A percentile compares a stretch with the other conserved stretches of the same genome.
Conservation (phyloP, 2,888 invertebrate species). For the Leucophora obtusa region DNA sequence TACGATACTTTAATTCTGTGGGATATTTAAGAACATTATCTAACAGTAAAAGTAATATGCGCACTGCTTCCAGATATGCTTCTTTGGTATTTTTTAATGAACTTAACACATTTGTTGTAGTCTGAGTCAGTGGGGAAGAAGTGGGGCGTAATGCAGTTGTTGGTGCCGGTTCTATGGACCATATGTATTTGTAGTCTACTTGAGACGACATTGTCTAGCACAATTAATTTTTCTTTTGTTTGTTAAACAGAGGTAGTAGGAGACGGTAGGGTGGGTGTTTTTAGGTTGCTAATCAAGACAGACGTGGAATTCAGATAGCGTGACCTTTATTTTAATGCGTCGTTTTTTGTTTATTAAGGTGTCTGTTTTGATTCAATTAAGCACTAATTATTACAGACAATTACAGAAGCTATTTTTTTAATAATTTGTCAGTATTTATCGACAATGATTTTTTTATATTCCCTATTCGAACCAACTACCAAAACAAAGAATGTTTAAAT, state of each 20-base stretch:
- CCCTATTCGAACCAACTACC: neutral
- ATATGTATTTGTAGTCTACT: constrained; percentile 55
- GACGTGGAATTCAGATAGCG: neutral
- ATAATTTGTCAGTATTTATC: neutral
- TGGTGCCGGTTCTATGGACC: constrained; percentile 54
- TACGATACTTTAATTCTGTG: constrained; percentile 75
- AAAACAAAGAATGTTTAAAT: constrained; percentile 10
- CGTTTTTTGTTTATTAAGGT: neutral
- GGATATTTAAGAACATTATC: constrained; percentile 77
- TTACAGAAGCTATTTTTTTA: neutral
- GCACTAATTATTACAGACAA: neutral
- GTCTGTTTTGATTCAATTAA: neutral
- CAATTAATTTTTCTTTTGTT: neutral
- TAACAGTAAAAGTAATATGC: constrained; percentile 74
- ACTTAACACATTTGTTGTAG: constrained; percentile 32
- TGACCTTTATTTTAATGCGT: constrained; percentile 8
- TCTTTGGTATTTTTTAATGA: constrained; percentile 70
- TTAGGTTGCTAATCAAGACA: neutral
- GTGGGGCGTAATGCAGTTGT: constrained; percentile 30
- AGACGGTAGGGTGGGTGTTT: constrained; percentile 2
- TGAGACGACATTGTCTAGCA: constrained; percentile 53
- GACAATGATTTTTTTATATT: neutral
- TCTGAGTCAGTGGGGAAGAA: constrained; percentile 22
- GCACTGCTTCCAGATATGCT: constrained; percentile 75
- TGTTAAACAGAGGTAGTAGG: neutral